Evolutionary conservation across 2,113 vertebrate genomes (phyloP), one percentile per base, ranked within the genome.

Genomic region (Antechinus stuartii): DNA sequence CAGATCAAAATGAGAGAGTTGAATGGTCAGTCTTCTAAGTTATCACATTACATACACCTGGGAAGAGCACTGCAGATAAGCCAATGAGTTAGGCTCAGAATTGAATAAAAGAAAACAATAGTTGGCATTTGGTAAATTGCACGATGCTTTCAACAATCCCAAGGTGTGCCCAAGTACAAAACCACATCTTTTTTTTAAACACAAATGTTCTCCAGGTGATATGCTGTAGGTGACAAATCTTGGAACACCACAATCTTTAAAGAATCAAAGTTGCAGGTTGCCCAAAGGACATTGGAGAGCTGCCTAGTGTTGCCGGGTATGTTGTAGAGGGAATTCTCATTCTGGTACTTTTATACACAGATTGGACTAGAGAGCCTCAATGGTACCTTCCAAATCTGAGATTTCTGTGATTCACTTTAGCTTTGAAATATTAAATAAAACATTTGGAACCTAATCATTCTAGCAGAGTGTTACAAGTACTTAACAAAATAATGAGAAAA

Each of bases 381-480:
- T 23, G 35, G 19, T 42, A 84, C n/a, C n/a, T 84, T 84, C 68
- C 68, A 84, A 84, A 8, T 23, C n/a, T 84, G n/a, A 84, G n/a
- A 84, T 84, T 76, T 42, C 35, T 84, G n/a, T 84, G 68, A 84
- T 42, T 84, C 68, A 84, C 19, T 42, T 84, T 35, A 35, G 27
- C 92, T 98, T 96, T 94, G 92, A 93, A 95, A 61, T 89, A 24
- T 55, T 91, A 30, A 94, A 42, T 84, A 42, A 84, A n/a, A 84
- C 68, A 84, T 84, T 84, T 19, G 42, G 68, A 84, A 84, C 14
- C 42, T 84, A 84, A 19, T 84, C 61, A 76, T n/a, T 68, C 16
- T 68, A 68, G 7, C 92, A 89, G 24, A 93, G 27, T 54, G 27
- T 25, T 91, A 46, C 2, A 93, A n/a, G 89, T 95, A 92, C 25